phyloP scores from a whole-genome alignment of 2,797 vertebrate species.

The Calcarius lapponicus region DNA sequence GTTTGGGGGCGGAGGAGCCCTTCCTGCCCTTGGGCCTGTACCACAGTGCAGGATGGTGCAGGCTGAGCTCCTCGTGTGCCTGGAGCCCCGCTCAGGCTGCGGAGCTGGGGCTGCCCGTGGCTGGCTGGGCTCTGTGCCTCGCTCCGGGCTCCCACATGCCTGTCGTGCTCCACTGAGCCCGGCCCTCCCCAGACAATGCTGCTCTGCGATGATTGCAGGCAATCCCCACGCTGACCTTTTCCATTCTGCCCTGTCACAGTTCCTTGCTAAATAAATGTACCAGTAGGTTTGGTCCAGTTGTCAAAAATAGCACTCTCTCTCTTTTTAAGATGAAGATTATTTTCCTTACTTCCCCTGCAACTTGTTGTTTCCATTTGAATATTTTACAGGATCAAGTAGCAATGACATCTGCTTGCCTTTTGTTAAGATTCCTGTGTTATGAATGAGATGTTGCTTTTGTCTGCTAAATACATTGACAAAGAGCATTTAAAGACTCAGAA shows the following conservation, averaged over 20 bases:
- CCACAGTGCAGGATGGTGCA: neutral
- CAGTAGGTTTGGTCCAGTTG: neutral
- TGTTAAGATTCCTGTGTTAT: neutral
- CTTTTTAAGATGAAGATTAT: neutral
- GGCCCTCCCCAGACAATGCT: neutral
- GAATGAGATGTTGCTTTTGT: neutral
- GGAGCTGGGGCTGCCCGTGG: neutral
- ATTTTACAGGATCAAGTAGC: neutral
- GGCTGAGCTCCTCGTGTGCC: accelerated
- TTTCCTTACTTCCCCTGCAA: neutral
- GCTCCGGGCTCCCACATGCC: neutral
- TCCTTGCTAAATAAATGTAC: neutral
- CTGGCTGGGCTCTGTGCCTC: neutral
- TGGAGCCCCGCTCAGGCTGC: neutral
- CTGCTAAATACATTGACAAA: neutral
- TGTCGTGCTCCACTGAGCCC: neutral
- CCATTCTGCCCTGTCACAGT: neutral
- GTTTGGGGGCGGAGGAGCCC: neutral
- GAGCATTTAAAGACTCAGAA: neutral
- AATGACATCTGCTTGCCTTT: neutral
- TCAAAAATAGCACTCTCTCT: neutral
- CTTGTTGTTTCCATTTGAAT: neutral
- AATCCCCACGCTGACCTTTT: neutral
- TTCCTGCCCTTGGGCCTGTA: neutral
- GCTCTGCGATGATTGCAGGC: neutral